These are phyloP conservation scores for Uropetala carovei DNA, from an alignment of 2,888 invertebrate species.

Conservation along the genomic window DNA sequence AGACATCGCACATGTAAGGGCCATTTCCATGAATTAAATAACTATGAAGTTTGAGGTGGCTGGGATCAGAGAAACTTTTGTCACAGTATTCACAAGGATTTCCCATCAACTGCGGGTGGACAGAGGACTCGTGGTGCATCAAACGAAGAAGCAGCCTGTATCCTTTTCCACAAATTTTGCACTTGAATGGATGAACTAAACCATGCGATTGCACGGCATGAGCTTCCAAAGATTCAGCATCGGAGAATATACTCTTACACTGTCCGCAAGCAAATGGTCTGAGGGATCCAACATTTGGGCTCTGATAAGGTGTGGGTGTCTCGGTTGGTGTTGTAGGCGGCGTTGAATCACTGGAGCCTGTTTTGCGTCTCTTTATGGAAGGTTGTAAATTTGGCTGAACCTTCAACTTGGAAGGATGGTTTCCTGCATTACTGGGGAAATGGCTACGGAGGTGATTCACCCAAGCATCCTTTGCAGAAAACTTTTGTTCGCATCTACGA, in stretches of 20 bases:
- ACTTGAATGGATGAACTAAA: slow-evolving; percentile 44
- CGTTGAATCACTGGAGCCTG: neutral
- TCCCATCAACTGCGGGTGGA: slow-evolving; percentile 46
- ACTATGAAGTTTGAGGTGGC: slow-evolving; percentile 54
- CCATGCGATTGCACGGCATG: slow-evolving; percentile 40
- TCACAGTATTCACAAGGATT: slow-evolving; percentile 18
- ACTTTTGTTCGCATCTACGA: slow-evolving; percentile 44
- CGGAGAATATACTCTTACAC: slow-evolving; percentile 43
- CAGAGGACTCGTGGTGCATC: slow-evolving; percentile 45
- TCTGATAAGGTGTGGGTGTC: neutral
- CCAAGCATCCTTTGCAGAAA: slow-evolving; percentile 34
- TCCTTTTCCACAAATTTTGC: slow-evolving; percentile 49
- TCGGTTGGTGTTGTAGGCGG: neutral
- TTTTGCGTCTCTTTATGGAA: neutral
- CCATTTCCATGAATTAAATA: slow-evolving; percentile 39
- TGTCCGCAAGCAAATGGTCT: slow-evolving; percentile 49
- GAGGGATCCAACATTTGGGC: neutral
- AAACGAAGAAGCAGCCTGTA: slow-evolving; percentile 32
- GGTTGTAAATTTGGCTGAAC: neutral
- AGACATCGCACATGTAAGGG: slow-evolving; percentile 28
- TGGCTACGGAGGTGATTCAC: slow-evolving; percentile 25
- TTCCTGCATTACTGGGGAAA: neutral
- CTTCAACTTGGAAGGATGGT: neutral
- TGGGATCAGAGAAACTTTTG: slow-evolving; percentile 47
- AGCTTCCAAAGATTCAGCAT: slow-evolving; percentile 38